These are phyloP conservation scores for Enteromius treurensis DNA, from an alignment of 2,797 vertebrate genomes.

Conservation along the genomic window DNA sequence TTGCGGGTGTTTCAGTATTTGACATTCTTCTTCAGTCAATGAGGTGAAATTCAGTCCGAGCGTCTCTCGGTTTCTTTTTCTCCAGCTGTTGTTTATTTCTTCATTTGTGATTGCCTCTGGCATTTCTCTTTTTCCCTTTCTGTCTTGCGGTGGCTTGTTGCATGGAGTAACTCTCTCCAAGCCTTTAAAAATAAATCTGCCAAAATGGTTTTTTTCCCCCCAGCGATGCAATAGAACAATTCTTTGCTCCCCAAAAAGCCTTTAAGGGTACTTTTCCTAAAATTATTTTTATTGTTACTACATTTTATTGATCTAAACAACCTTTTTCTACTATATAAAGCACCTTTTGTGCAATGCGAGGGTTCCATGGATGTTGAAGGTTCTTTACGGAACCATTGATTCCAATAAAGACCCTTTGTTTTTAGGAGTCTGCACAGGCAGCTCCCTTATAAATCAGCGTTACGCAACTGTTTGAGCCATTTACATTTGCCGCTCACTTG, in stretches of 20 bases:
- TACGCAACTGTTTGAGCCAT: background rate
- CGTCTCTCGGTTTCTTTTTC: background rate
- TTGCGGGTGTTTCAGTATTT: background rate
- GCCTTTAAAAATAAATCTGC: background rate
- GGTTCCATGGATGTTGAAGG: no score
- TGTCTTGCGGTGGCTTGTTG: background rate
- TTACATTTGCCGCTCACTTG: background rate
- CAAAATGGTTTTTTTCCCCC: background rate
- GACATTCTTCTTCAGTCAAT: background rate
- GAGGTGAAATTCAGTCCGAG: background rate
- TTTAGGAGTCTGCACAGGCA: background rate
- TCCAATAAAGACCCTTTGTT: background rate
- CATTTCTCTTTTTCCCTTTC: background rate
- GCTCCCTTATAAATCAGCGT: background rate
- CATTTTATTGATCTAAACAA: background rate
- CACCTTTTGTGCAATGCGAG: background rate
- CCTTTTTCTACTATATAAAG: background rate
- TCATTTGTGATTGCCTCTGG: background rate
- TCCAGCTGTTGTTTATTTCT: slow-evolving; percentile 1
- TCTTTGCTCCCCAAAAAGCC: background rate
- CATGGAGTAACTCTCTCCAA: background rate
- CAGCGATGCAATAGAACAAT: background rate
- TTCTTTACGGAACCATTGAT: background rate
- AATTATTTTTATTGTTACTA: no score
- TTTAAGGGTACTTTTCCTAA: background rate